Evolutionary conservation across 2,113 vertebrate species (phyloP).

Genomic region (Rhinopomastus cyanomelas): DNA sequence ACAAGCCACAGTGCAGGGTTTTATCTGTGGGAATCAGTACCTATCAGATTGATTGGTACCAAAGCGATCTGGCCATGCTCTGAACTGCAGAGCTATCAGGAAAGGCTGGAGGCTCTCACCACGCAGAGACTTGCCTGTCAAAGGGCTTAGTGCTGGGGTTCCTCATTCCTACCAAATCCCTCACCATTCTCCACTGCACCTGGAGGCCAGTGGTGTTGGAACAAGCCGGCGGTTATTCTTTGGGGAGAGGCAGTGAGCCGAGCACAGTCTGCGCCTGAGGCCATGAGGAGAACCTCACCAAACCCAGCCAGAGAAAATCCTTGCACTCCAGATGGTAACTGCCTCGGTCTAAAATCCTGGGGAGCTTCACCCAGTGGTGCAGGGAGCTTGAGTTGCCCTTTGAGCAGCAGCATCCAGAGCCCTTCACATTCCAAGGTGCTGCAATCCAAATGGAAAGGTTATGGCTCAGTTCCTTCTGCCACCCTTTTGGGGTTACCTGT

Average conservation of each 20-base stretch:
- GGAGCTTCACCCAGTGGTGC: neutral
- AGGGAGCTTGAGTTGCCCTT: neutral
- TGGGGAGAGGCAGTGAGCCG: neutral
- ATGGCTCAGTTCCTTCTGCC: neutral
- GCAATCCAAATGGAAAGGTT: neutral
- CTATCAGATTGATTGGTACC: accelerated
- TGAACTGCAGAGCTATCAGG: neutral
- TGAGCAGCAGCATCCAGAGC: neutral
- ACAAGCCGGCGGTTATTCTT: accelerated
- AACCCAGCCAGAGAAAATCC: neutral
- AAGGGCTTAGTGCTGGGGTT: neutral
- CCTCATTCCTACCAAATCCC: slow-evolving; percentile 15
- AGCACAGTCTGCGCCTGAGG: neutral
- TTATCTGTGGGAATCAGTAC: accelerated
- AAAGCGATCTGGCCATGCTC: neutral
- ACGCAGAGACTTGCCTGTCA: neutral
- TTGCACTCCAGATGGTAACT: neutral
- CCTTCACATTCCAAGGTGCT: neutral
- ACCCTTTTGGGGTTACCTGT: neutral
- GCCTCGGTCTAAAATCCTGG: accelerated
- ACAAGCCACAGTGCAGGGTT: neutral
- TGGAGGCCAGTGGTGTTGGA: neutral
- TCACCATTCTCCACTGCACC: neutral
- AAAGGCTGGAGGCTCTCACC: neutral
- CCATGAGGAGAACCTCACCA: neutral